Percentiles rank a stretch among this genome's conserved stretches.
Evolutionary conservation across 2,113 vertebrate genomes (phyloP).

Genomic region (Calonectris borealis): DNA sequence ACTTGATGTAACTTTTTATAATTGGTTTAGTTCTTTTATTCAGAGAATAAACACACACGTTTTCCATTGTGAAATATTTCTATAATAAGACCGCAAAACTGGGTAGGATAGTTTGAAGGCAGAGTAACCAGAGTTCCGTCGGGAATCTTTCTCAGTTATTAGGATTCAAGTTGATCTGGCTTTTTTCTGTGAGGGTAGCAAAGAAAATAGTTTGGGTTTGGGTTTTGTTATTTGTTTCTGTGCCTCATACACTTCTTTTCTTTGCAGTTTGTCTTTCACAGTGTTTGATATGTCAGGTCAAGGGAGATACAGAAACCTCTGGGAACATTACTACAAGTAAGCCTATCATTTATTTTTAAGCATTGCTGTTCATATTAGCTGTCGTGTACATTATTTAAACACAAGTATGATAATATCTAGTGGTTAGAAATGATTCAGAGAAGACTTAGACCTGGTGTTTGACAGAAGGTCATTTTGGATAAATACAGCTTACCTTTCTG

Average conservation of each 20-base stretch:
- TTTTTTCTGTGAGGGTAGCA: neutral
- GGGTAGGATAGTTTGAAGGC: neutral
- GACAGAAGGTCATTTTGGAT: neutral
- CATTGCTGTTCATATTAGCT: neutral
- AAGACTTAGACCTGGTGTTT: neutral
- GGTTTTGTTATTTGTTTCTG: neutral
- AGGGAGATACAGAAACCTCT: slow-evolving; percentile 96
- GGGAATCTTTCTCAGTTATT: neutral
- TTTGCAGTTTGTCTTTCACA: slow-evolving; percentile 92
- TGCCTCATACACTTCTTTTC: neutral
- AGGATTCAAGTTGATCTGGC: neutral
- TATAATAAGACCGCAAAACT: neutral
- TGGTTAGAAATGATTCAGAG: neutral
- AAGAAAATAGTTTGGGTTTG: neutral
- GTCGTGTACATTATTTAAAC: neutral
- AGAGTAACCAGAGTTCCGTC: neutral
- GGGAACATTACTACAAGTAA: slow-evolving; percentile 99
- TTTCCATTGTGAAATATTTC: neutral
- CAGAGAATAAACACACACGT: neutral
- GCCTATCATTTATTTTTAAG: slow-evolving; percentile 50
- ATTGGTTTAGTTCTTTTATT: neutral
- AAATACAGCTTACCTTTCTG: neutral
- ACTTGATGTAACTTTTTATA: neutral
- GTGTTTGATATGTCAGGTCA: slow-evolving; percentile 99
- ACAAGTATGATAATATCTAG: neutral